Conservation (phyloP, 2,113 vertebrate genomes). For the Stomatorhinus ivindoensis region DNA sequence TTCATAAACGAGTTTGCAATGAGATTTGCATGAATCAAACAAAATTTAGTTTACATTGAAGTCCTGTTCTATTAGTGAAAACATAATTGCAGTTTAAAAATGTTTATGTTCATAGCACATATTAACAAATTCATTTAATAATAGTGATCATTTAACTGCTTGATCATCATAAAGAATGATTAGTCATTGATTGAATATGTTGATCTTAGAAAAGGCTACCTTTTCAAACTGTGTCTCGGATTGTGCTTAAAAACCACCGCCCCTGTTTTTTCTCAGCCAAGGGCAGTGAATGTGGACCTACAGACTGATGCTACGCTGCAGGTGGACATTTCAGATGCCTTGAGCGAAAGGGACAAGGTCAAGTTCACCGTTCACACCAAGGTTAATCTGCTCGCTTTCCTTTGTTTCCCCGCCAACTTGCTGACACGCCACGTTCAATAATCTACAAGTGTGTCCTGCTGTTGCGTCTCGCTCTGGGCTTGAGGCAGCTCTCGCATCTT, state of each 20-base stretch:
- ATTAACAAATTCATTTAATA: background rate
- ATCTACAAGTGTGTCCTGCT: background rate
- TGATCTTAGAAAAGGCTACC: background rate
- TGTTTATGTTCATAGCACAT: background rate
- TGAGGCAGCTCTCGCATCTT: background rate
- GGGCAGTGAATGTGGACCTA: constrained; percentile 91
- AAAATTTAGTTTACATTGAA: background rate
- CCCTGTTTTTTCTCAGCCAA: constrained; percentile 60
- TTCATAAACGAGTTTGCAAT: background rate
- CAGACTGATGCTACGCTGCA: constrained; percentile 92
- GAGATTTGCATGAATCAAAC: background rate
- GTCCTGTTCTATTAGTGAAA: background rate
- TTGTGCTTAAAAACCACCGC: background rate
- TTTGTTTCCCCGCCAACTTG: background rate
- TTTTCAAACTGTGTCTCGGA: background rate
- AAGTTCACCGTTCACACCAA: constrained; percentile 99
- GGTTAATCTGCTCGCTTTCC: constrained; percentile 51
- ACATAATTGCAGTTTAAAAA: background rate
- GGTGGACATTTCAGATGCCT: constrained; percentile 96
- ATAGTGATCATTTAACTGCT: background rate
- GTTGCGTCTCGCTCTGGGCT: background rate
- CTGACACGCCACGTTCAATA: background rate
- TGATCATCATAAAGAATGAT: background rate
- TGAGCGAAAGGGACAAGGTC: constrained; percentile 97
- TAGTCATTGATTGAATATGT: background rate